phyloP scores from a whole-genome alignment of 2,797 vertebrate genomes.

The Sparus aurata region DNA sequence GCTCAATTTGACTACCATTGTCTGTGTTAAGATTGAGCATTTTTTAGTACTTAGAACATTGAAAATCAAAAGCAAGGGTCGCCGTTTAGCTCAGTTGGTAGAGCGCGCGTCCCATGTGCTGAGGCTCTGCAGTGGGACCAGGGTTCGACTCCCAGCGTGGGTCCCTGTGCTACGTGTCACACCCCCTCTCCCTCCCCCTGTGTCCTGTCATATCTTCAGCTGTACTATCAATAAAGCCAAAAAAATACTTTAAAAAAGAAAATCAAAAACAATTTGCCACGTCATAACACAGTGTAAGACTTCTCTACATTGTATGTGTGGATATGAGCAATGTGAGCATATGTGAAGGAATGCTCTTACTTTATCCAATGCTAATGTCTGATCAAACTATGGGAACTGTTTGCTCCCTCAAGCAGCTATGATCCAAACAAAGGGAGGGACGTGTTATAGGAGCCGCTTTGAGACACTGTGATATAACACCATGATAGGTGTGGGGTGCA shows the following conservation, averaged over 20 bases:
- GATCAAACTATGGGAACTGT: constrained; percentile 7
- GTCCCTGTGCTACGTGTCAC: no score
- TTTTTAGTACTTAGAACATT: background rate
- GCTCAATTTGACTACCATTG: background rate
- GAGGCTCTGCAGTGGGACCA: no score
- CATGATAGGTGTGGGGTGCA: constrained; percentile 24
- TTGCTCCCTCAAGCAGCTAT: constrained; percentile 26
- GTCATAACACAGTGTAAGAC: background rate
- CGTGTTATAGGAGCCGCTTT: background rate
- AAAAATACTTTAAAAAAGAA: no score
- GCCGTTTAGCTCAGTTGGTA: no score
- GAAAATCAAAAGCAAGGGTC: background rate
- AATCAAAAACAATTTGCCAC: background rate
- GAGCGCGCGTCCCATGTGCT: no score
- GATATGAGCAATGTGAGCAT: background rate
- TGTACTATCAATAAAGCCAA: no score
- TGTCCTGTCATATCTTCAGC: no score
- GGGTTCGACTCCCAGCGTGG: no score
- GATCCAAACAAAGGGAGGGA: constrained; percentile 42
- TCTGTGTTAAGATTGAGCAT: background rate
- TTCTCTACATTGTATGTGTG: background rate
- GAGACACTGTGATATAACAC: constrained; percentile 42
- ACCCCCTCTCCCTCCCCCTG: no score
- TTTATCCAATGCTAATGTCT: constrained; percentile 12
- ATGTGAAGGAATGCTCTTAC: background rate